phyloP scores from a whole-genome alignment of 2,797 vertebrate species.

The Psittacula derbiana region DNA sequence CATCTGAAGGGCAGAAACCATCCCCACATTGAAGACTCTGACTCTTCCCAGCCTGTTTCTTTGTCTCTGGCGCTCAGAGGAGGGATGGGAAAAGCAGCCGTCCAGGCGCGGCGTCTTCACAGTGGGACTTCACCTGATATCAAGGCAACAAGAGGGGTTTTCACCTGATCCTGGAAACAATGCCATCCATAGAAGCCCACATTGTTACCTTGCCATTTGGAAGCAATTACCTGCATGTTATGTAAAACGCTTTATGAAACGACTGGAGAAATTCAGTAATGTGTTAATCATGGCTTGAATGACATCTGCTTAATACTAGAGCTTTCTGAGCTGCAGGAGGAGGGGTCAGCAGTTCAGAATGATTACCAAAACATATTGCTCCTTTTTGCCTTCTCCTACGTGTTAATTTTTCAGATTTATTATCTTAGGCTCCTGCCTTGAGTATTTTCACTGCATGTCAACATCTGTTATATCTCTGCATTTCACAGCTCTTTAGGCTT shows the following conservation, averaged over 20 bases:
- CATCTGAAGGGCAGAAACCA: not conserved
- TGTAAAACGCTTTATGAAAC: constrained; percentile 49
- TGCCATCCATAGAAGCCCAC: constrained; percentile 17
- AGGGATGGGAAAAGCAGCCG: not conserved
- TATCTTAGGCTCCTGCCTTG: constrained; percentile 19
- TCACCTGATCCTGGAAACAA: constrained; percentile 16
- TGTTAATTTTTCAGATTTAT: constrained; percentile 70
- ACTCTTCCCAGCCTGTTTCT: not conserved
- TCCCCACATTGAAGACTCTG: not conserved
- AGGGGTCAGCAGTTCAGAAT: constrained; percentile 40
- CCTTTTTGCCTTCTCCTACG: constrained; percentile 28
- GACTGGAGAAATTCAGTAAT: constrained; percentile 59
- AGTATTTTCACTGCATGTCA: not conserved
- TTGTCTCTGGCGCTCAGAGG: not conserved
- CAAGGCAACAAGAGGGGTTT: not conserved
- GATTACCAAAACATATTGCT: constrained; percentile 72
- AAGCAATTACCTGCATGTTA: constrained; percentile 69
- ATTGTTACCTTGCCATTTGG: constrained; percentile 65
- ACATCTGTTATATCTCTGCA: constrained; percentile 17
- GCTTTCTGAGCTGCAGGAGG: constrained; percentile 1
- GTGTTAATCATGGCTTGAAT: constrained; percentile 67
- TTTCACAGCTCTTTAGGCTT: not conserved
- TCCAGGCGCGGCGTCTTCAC: not conserved
- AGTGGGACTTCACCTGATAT: not conserved
- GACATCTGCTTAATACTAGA: constrained; percentile 53